Base-by-base conservation (phyloP, 1,140 invertebrate species). In the Drosophila seguyi region DNA sequence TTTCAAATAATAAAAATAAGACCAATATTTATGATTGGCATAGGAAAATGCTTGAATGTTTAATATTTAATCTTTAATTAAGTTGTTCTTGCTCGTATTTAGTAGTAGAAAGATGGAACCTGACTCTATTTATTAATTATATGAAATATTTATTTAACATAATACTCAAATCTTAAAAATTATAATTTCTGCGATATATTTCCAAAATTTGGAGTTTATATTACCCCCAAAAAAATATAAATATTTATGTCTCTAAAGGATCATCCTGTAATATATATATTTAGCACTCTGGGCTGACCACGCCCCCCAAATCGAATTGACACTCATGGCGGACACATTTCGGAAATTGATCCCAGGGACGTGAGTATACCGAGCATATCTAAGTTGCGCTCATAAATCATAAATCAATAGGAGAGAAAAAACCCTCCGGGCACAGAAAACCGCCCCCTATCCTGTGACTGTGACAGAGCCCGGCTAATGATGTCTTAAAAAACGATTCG, bases 401-500 rank as follows among this genome's bases (percentile, higher is more conserved):
- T 90, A 90, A 90, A 90, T 90, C 85, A 90, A 90, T 90, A 72
- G 59, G 41, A 73, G 48, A 48, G 50, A 36, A 45, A 61, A 62
- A 69, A 68, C 27, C 60, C 78, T 62, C 20, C 42, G 36, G 71
- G 34, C 80, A 53, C 10, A 52, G 39, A 39, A 71, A 53, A 56
- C 34, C 56, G 25, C 20, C 39, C 34, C 47, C 27, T 47, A 56
- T 48, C 45, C 59, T n/a, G n/a, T n/a, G n/a, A 66, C 39, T 39
- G 74, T 52, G 44, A 52, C 41, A 59, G 48, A 66, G 55, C 29
- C 25, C 31, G 59, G 81, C 85, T 88, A 90, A 90, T 90, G 85
- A 90, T 90, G 85, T 84, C 86, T 90, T 90, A 90, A 90, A 90
- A 90, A 90, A 90, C 85, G 85, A 81, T 90, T 90, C 83, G 41